Percentiles rank a stretch among this genome's conserved stretches.
phyloP scores from a whole-genome alignment of 1,140 invertebrate species.

The Drosophila sp. region DNA sequence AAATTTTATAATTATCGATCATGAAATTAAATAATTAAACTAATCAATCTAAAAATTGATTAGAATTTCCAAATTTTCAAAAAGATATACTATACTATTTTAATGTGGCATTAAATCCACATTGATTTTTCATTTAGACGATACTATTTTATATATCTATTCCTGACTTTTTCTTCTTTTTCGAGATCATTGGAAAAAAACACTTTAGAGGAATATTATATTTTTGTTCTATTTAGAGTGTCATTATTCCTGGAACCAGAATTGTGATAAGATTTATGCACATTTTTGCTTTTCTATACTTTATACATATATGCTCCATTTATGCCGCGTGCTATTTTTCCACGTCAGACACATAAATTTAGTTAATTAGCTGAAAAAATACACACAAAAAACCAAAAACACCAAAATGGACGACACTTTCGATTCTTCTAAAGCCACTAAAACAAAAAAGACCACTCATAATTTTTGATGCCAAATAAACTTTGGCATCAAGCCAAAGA shows the following conservation, averaged over 20 bases:
- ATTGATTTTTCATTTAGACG: too few relatives aligned
- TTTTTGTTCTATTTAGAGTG: constrained; percentile 1
- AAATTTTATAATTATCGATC: too few relatives aligned
- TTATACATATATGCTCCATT: constrained; percentile 39
- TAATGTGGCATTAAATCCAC: too few relatives aligned
- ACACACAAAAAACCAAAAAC: constrained; percentile 23
- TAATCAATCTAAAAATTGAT: too few relatives aligned
- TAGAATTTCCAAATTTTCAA: too few relatives aligned
- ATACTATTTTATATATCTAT: too few relatives aligned
- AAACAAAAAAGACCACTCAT: constrained; percentile 56
- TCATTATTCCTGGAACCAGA: constrained; percentile 27
- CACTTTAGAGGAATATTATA: not conserved
- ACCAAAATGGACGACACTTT: constrained; percentile 74
- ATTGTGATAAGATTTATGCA: constrained; percentile 64
- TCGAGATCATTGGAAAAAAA: too few relatives aligned
- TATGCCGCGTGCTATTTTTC: constrained; percentile 75
- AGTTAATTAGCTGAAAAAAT: constrained; percentile 73
- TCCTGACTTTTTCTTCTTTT: too few relatives aligned
- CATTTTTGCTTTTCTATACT: not conserved
- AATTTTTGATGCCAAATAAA: constrained; percentile 58
- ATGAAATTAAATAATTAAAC: too few relatives aligned
- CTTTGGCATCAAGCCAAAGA: constrained; percentile 65
- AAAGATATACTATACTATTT: too few relatives aligned
- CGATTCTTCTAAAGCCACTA: constrained; percentile 28
- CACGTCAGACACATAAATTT: constrained; percentile 78